These are phyloP conservation scores for Cepaea nemoralis DNA, from an alignment of 1,140 invertebrate genomes.

Conservation along the genomic window DNA sequence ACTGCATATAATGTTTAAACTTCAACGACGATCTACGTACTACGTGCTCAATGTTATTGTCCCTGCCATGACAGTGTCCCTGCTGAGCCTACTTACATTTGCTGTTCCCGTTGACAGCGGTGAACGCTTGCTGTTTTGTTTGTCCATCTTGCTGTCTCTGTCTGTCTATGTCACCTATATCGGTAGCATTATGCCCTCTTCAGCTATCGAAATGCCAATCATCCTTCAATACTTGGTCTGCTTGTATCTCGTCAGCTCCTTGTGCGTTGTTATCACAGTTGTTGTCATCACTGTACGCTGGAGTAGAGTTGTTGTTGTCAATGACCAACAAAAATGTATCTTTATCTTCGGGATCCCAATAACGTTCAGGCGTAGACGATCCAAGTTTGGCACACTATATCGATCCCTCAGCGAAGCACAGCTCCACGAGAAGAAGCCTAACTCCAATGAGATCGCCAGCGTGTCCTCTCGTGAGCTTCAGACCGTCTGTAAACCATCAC, in stretches of 20 bases:
- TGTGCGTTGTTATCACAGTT: slow-evolving; percentile 20
- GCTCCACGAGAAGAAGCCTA: background rate
- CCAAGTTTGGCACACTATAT: no score
- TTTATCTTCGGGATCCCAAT: slow-evolving; percentile 5
- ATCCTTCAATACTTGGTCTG: background rate
- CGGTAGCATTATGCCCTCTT: slow-evolving; percentile 64
- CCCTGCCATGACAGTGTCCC: slow-evolving; percentile 52
- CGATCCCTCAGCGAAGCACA: background rate
- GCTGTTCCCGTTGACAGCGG: slow-evolving; percentile 62
- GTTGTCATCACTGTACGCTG: slow-evolving; percentile 18
- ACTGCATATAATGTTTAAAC: background rate
- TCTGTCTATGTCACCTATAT: slow-evolving; percentile 68
- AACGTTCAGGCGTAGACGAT: background rate
- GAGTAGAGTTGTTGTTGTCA: background rate
- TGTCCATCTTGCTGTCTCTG: slow-evolving; percentile 67
- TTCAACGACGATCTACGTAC: slow-evolving; percentile 30
- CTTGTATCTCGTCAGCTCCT: slow-evolving; percentile 19
- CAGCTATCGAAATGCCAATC: slow-evolving; percentile 45
- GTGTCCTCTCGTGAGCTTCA: no score
- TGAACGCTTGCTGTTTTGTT: slow-evolving; percentile 61
- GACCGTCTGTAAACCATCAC: no score
- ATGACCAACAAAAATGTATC: background rate
- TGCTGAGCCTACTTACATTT: slow-evolving; percentile 59
- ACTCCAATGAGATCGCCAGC: no score
- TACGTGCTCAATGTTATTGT: slow-evolving; percentile 51